A percentile compares a stretch with the other conserved stretches of the same genome.
phyloP scores from a whole-genome alignment of 2,888 invertebrate genomes.

The Dendrolimus houi region DNA sequence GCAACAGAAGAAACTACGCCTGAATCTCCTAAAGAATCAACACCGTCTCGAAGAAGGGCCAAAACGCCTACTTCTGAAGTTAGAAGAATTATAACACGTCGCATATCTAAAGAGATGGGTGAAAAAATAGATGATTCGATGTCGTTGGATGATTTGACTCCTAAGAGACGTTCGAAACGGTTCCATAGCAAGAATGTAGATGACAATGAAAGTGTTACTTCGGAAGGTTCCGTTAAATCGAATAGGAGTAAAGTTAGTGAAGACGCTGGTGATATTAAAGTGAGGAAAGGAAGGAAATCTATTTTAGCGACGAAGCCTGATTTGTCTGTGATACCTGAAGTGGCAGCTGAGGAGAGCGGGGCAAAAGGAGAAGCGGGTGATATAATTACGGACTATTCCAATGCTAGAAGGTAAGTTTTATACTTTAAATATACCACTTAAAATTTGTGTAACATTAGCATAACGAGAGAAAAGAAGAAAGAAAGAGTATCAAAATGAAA shows the following conservation, averaged over 20 bases:
- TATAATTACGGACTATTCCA: slow-evolving; percentile 40
- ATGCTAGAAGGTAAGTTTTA: slow-evolving; percentile 42
- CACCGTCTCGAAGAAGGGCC: slow-evolving; percentile 29
- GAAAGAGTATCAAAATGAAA: too few relatives aligned
- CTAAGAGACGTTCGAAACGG: slow-evolving; percentile 36
- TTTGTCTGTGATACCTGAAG: slow-evolving; percentile 63
- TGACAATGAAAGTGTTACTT: slow-evolving; percentile 50
- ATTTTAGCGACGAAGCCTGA: slow-evolving; percentile 48
- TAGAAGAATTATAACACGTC: slow-evolving; percentile 50
- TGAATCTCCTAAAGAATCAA: slow-evolving; percentile 9
- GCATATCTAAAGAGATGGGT: slow-evolving; percentile 51
- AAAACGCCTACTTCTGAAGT: slow-evolving; percentile 51
- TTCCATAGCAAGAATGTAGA: slow-evolving; percentile 40
- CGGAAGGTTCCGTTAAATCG: slow-evolving; percentile 45
- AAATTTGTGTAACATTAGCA: too few relatives aligned
- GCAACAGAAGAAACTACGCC: slow-evolving; percentile 14
- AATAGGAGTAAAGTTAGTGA: slow-evolving; percentile 35
- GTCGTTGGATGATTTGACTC: slow-evolving; percentile 32
- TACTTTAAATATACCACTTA: background rate
- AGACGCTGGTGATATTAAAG: slow-evolving; percentile 28
- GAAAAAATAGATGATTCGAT: slow-evolving; percentile 41
- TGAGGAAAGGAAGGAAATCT: slow-evolving; percentile 47
- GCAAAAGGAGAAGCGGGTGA: slow-evolving; percentile 9
- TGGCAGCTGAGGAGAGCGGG: slow-evolving; percentile 36
- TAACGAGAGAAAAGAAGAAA: too few relatives aligned